phyloP scores from a whole-genome alignment of 1,140 invertebrate genomes.

The Littorina saxatilis region DNA sequence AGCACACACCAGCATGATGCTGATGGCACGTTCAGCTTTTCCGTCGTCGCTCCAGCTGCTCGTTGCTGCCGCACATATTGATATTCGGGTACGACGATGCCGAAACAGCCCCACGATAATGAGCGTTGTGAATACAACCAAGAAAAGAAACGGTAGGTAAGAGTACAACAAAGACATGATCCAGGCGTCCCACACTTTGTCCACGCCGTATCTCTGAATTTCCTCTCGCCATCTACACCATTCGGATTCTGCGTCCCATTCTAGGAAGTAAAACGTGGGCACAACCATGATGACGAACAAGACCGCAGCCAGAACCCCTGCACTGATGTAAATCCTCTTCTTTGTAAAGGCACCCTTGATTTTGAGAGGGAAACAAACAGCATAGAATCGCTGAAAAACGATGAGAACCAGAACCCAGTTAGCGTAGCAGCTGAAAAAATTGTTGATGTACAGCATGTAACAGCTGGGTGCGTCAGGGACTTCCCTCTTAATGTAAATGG shows the following conservation, averaged over 20 bases:
- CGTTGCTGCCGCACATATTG: background rate
- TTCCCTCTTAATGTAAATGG: background rate
- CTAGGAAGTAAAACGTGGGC: slow-evolving; percentile 39
- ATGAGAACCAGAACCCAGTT: too few relatives aligned
- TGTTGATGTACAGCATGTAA: background rate
- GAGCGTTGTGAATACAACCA: slow-evolving; percentile 35
- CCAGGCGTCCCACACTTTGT: slow-evolving; percentile 32
- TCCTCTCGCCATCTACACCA: background rate
- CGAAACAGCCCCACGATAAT: slow-evolving; percentile 29
- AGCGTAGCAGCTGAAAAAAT: slow-evolving; percentile 38
- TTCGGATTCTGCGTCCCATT: background rate
- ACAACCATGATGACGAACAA: slow-evolving; percentile 36
- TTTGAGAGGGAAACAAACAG: slow-evolving; percentile 61
- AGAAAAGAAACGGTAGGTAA: slow-evolving; percentile 29
- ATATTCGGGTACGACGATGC: background rate
- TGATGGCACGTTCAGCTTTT: slow-evolving; percentile 30
- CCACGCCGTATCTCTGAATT: background rate
- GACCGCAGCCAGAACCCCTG: slow-evolving; percentile 38
- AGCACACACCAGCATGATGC: slow-evolving; percentile 46
- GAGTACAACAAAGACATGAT: slow-evolving; percentile 16
- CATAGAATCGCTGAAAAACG: slow-evolving; percentile 60
- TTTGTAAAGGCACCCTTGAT: slow-evolving; percentile 53
- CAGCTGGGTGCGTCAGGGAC: background rate
- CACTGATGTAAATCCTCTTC: slow-evolving; percentile 36
- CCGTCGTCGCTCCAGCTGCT: background rate